A percentile compares a stretch with the other conserved stretches of the same genome.
These are phyloP conservation scores for Tursiops truncatus DNA, from an alignment of 2,113 vertebrate species.

Conservation along the genomic window DNA sequence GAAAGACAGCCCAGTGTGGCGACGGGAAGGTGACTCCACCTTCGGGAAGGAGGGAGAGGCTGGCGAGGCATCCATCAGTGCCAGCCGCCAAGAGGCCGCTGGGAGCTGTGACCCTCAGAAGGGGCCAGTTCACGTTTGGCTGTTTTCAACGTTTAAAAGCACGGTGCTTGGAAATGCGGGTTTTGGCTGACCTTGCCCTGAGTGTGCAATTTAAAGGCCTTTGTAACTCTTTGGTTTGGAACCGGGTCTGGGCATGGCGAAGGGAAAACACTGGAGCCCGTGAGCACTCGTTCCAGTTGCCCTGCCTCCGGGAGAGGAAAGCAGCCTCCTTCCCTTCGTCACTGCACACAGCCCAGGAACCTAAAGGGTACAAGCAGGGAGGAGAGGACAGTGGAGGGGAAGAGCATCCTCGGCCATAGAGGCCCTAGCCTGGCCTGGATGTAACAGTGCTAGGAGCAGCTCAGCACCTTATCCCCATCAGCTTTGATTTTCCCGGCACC, in stretches of 20 bases:
- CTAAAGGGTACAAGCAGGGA: background rate
- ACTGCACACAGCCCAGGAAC: background rate
- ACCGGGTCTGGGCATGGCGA: slow-evolving; percentile 3
- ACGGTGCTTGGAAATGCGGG: slow-evolving; percentile 63
- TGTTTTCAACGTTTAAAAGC: slow-evolving; percentile 67
- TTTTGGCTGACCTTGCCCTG: slow-evolving; percentile 75
- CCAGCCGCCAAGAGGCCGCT: background rate
- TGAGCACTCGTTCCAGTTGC: background rate
- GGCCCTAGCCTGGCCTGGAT: background rate
- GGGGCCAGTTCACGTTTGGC: slow-evolving; percentile 42
- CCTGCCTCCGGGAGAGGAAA: background rate
- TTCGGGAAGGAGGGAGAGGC: background rate
- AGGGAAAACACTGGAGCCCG: background rate
- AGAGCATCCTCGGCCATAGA: background rate
- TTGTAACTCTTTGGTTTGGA: slow-evolving; percentile 79
- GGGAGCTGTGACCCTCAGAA: slow-evolving; percentile 26
- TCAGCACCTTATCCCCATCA: background rate
- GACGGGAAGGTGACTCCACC: background rate
- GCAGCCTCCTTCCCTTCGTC: background rate
- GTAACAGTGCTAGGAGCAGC: background rate
- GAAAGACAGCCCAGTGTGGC: background rate
- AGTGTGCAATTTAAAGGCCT: slow-evolving; percentile 67
- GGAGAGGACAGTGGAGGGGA: background rate
- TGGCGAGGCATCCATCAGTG: background rate
- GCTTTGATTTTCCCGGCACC: background rate